phyloP scores from a whole-genome alignment of 2,888 invertebrate genomes.

The Drosophila prolongata region DNA sequence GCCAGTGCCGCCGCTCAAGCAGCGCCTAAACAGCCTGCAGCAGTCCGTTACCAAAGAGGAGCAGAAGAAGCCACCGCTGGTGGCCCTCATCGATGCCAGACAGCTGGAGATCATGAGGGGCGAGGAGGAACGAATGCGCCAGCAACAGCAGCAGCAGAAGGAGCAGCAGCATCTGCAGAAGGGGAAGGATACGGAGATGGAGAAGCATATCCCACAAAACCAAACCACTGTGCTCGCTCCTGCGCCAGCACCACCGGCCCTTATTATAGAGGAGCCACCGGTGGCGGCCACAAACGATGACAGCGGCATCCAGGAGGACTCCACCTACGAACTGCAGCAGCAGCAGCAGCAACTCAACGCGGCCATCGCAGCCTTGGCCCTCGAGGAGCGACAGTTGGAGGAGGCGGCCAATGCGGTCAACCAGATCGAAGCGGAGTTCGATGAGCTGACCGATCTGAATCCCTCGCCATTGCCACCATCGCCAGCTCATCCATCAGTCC shows the following conservation, averaged over 20 bases:
- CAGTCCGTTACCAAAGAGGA: conserved; percentile 83
- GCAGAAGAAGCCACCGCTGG: conserved; percentile 77
- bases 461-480: conserved; percentile 61
- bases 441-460: conserved; percentile 68
- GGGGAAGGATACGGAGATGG: conserved; percentile 2
- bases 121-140: conserved; percentile 77
- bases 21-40: conserved; percentile 83
- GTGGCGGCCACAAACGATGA: conserved; percentile 88
- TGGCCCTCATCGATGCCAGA: conserved; percentile 85
- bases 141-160: conserved; percentile 39
- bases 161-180: conserved; percentile 14
- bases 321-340: conserved; percentile 85
- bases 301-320: conserved; percentile 88
- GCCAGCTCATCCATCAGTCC: conserved; percentile 19
- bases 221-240: conserved; percentile 18
- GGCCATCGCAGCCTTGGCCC: conserved; percentile 78
- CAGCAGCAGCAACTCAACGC: conserved; percentile 79
- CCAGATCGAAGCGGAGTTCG: conserved; percentile 81
- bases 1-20: conserved; percentile 83
- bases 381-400: conserved; percentile 79
- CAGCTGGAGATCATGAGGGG: conserved; percentile 85
- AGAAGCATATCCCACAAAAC: conserved; percentile 7
- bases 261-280: conserved; percentile 62
- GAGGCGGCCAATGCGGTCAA: conserved; percentile 81
- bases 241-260: conserved; percentile 41